phyloP scores from a whole-genome alignment of 2,888 invertebrate species.

The Melinaea menophilus region DNA sequence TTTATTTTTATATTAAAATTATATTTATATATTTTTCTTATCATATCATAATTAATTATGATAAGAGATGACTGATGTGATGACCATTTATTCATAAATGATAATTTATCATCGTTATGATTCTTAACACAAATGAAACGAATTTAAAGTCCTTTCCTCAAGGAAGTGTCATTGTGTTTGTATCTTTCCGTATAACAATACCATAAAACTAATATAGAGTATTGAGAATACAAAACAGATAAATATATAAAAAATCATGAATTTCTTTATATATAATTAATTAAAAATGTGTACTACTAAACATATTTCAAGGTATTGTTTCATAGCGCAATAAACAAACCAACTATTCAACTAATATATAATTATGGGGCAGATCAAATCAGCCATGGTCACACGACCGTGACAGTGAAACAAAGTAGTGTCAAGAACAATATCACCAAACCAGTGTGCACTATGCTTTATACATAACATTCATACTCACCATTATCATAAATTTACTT shows the following conservation, averaged over 20 bases:
- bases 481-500: constrained; percentile 18
- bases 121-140: background rate
- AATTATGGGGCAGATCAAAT: constrained; percentile 19
- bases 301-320: background rate
- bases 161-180: background rate
- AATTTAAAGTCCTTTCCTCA: background rate
- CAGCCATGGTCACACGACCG: constrained; percentile 14
- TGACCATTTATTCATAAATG: too few species aligned
- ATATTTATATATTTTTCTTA: too few species aligned
- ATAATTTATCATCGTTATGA: background rate
- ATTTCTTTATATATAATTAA: too few species aligned
- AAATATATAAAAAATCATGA: too few species aligned
- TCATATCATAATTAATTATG: too few species aligned
- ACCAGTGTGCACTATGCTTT: background rate
- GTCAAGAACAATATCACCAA: background rate
- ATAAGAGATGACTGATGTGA: too few species aligned
- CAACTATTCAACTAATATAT: constrained; percentile 8
- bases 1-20: too few species aligned
- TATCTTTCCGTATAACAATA: too few species aligned
- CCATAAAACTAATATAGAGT: too few species aligned
- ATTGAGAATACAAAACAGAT: too few species aligned
- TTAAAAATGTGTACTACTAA: too few species aligned
- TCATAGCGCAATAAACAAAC: background rate
- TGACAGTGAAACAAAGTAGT: constrained; percentile 18
- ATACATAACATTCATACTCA: too few species aligned